Base-by-base conservation (phyloP, 64 coral and sea anemone species). In the Stichodactyla helianthus region DNA sequence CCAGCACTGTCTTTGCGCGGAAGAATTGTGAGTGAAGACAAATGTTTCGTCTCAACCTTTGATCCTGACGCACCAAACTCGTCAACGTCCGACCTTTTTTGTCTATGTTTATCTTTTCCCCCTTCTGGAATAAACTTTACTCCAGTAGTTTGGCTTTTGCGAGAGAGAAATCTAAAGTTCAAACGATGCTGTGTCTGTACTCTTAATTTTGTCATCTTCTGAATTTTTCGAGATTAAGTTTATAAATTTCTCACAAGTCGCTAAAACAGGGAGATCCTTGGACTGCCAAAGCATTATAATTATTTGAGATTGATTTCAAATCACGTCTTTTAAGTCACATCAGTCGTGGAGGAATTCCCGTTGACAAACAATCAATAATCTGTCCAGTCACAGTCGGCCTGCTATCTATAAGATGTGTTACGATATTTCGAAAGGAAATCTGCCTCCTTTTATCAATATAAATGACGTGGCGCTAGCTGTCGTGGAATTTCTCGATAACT, bases 21-120 rank as follows among this genome's bases (percentile, higher is more conserved):
- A 13, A 65, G 19, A 74, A 74, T 74, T 74, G 68, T 74, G 7
- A 74, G 7, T 19, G 68, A 26, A 74, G 68, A 74, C 1, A 74
- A 31, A 74, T 74, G 68, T 19, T 74, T 74, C 25, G 22, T 74
- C 68, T n/a, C n/a, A 23, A 74, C 68, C 68, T 74, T 74, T 74
- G 68, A 74, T 74, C 68, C 68, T 74, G n/a, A 31, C 25, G 68
- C 26, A 22, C 12, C 22, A 7, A n/a, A 12, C 22, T 65, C 62
- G 12, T 74, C 25, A 74, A 13, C 17, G 17, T 23, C 27, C 68
- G 68, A 74, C 26, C 68, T 74, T 23, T 74, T 74, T 31, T 27
- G 22, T 27, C n/a, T 4, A 74, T 74, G 5, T 35, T 31, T 23
- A 74, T 74, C 25, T 19, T 44, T 44, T 44, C 4, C 2, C 35